Evolutionary conservation across 2,888 invertebrate genomes (phyloP).

Genomic region (Nomada fabriciana): DNA sequence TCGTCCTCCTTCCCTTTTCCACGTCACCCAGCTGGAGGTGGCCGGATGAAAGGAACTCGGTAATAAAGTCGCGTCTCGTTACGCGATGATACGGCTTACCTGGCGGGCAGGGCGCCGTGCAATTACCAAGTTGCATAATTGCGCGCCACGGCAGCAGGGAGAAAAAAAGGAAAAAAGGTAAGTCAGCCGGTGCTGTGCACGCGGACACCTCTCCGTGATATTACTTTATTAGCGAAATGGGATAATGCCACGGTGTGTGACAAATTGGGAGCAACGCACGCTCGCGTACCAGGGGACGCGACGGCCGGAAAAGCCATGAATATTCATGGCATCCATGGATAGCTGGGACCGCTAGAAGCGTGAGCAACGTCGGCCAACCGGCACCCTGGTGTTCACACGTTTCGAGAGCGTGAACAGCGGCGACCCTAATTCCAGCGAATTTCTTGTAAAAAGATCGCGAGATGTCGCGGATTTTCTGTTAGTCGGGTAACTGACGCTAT

Average conservation of each 20-base stretch:
- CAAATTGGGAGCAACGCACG: conserved; percentile 84
- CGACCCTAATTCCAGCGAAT: not conserved
- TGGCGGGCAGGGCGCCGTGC: conserved; percentile 69
- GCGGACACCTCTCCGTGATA: conserved; percentile 69
- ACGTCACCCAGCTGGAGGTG: conserved; percentile 52
- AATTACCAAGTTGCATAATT: conserved; percentile 78
- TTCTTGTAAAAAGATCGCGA: too few species aligned
- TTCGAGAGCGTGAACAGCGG: conserved; percentile 26
- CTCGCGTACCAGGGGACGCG: conserved; percentile 60
- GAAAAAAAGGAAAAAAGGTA: conserved; percentile 65
- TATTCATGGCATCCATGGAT: conserved; percentile 75
- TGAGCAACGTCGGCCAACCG: not conserved
- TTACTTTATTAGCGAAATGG: conserved; percentile 83
- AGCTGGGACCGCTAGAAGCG: conserved; percentile 55
- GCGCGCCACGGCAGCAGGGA: conserved; percentile 68
- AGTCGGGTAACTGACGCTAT: not conserved
- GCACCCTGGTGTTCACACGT: conserved; percentile 11
- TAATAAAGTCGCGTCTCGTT: conserved; percentile 72
- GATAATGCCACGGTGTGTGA: conserved; percentile 84
- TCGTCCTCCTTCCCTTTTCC: conserved; percentile 26
- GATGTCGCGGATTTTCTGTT: too few species aligned
- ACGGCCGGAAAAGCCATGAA: conserved; percentile 79
- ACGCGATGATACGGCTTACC: conserved; percentile 63
- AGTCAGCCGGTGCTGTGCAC: conserved; percentile 64
- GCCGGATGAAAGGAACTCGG: conserved; percentile 56